These are phyloP conservation scores for Malacoraja senta DNA, from an alignment of 2,797 vertebrate species.

Conservation along the genomic window DNA sequence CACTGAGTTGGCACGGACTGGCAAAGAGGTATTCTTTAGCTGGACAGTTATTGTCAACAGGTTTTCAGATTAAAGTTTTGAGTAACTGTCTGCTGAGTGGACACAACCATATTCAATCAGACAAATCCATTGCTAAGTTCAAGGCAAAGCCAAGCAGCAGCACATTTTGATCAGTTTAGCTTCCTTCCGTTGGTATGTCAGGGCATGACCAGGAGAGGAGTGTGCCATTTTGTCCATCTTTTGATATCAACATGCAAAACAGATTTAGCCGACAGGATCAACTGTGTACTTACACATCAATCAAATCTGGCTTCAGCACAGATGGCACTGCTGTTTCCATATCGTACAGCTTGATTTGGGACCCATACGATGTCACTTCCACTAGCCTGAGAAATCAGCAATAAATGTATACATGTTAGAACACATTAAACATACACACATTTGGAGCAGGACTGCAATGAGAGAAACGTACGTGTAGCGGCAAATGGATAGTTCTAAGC, in stretches of 20 bases:
- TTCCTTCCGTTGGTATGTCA: not conserved
- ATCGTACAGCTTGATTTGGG: conserved; percentile 89
- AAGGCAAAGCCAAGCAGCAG: not conserved
- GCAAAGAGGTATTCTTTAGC: too few relatives aligned
- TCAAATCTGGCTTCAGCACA: conserved; percentile 91
- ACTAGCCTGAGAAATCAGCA: conserved; percentile 65
- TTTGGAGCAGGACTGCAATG: not conserved
- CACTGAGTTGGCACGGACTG: too few relatives aligned
- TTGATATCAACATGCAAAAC: not conserved
- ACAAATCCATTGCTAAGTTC: not conserved
- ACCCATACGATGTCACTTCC: conserved; percentile 87
- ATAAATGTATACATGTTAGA: not conserved
- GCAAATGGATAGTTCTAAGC: not conserved
- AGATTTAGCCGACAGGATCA: not conserved
- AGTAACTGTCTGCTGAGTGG: not conserved
- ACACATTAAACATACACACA: not conserved
- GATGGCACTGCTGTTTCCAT: conserved; percentile 93
- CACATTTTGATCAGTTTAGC: not conserved
- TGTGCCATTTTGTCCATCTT: not conserved
- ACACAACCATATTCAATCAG: not conserved
- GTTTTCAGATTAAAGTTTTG: not conserved
- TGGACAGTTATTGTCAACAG: not conserved
- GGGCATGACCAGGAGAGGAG: too few relatives aligned
- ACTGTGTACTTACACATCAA: conserved; percentile 81
- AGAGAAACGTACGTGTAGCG: not conserved